Conservation (phyloP, 2,888 invertebrate species). For the Nymphalis polychloros region DNA sequence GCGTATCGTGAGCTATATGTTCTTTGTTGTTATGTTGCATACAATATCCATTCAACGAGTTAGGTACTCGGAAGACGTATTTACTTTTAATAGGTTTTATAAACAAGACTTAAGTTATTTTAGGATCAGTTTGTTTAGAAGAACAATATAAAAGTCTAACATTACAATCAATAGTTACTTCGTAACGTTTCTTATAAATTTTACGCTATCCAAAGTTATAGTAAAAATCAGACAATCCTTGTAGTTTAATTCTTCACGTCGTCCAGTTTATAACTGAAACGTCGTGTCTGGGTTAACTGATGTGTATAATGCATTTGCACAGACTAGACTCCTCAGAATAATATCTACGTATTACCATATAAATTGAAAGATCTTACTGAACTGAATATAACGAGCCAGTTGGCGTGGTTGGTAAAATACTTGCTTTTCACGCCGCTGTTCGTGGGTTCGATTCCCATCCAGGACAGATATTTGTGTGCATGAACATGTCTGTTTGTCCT, state of each 20-base stretch:
- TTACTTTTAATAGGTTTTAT: background rate
- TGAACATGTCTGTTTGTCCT: no score
- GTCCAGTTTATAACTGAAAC: constrained; percentile 15
- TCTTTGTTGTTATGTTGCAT: constrained; percentile 17
- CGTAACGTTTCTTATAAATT: background rate
- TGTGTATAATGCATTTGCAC: constrained; percentile 22
- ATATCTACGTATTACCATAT: constrained; percentile 22
- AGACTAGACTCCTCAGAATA: constrained; percentile 4
- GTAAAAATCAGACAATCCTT: constrained; percentile 9
- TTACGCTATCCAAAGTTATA: background rate
- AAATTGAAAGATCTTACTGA: constrained; percentile 12
- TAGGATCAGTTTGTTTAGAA: background rate
- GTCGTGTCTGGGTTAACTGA: constrained; percentile 21
- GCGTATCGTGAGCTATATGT: constrained; percentile 11
- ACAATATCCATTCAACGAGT: constrained; percentile 4
- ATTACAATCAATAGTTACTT: background rate
- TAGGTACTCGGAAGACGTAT: background rate
- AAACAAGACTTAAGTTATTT: background rate
- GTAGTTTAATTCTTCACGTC: constrained; percentile 12
- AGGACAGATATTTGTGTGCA: no score
- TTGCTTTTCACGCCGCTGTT: no score
- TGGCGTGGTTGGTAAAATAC: no score
- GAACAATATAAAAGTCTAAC: no score
- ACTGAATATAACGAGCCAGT: no score
- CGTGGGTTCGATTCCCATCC: no score